These are phyloP conservation scores for Galago senegalensis DNA, from an alignment of 2,797 vertebrate genomes.

Conservation along the genomic window DNA sequence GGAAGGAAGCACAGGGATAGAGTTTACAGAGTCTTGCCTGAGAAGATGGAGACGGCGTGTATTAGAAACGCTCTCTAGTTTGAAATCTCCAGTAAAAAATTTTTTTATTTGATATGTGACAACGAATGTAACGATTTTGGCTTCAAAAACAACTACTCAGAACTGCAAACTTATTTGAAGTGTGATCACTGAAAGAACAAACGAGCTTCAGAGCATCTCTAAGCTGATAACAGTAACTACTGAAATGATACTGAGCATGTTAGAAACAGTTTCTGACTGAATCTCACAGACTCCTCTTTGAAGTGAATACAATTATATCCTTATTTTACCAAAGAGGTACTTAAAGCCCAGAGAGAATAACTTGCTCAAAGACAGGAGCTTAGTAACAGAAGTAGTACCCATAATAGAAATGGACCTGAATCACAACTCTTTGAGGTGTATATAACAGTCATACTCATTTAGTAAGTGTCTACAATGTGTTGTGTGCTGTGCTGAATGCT, in stretches of 20 bases:
- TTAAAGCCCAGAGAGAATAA: neutral
- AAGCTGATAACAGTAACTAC: neutral
- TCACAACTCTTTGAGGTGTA: too few species aligned
- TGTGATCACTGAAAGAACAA: neutral
- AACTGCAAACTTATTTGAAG: neutral
- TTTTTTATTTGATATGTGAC: conserved; percentile 3
- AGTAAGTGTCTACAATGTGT: neutral
- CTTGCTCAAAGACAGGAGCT: neutral
- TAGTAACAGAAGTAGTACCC: neutral
- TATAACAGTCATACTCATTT: neutral
- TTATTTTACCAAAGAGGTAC: neutral
- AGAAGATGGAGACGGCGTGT: neutral
- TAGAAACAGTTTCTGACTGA: neutral
- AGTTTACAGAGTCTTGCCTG: neutral
- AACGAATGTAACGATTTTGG: neutral
- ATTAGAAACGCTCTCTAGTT: neutral
- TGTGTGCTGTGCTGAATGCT: neutral
- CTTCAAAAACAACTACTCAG: neutral
- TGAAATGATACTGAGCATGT: neutral
- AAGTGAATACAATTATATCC: neutral
- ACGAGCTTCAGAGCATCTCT: neutral
- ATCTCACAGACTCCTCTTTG: conserved; percentile 12
- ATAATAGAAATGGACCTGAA: neutral
- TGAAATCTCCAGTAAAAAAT: neutral
- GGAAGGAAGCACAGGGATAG: neutral